phyloP scores from a whole-genome alignment of 2,113 vertebrate genomes.

The Fregetta grallaria region DNA sequence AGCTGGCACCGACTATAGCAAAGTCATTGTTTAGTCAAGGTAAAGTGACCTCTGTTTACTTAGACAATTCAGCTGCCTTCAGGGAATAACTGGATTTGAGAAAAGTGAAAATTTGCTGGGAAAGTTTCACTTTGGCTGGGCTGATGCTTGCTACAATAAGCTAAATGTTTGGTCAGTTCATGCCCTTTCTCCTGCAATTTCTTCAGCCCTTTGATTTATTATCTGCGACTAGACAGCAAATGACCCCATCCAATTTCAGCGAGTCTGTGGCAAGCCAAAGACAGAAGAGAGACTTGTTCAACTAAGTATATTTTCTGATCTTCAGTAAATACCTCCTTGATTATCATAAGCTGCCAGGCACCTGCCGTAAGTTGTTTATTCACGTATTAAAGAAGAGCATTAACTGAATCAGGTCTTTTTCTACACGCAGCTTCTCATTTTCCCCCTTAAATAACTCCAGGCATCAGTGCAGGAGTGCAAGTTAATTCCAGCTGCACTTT shows the following conservation, averaged over 20 bases:
- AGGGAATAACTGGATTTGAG: conserved; percentile 1
- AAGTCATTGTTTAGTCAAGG: conserved; percentile 46
- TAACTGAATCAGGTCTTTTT: not conserved
- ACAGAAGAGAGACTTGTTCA: not conserved
- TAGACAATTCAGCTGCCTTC: conserved; percentile 13
- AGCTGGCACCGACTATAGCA: conserved; percentile 47
- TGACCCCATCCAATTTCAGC: not conserved
- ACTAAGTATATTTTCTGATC: not conserved
- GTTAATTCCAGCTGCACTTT: not conserved
- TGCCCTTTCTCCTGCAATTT: conserved; percentile 36
- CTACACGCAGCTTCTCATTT: not conserved
- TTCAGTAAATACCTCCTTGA: not conserved
- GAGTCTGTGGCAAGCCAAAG: not conserved
- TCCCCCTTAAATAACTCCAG: not conserved
- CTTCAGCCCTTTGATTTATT: conserved; percentile 47
- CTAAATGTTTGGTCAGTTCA: conserved; percentile 40
- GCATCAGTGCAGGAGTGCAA: not conserved
- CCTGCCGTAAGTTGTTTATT: conserved; percentile 20
- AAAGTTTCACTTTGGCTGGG: conserved; percentile 16
- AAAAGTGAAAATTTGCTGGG: conserved; percentile 29
- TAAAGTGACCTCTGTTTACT: conserved; percentile 49
- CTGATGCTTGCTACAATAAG: conserved; percentile 8
- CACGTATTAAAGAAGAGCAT: not conserved
- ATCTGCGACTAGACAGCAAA: conserved; percentile 13
- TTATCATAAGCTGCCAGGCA: not conserved